Percentiles rank a stretch among this genome's conserved stretches.
Conservation (phyloP, 1,140 invertebrate genomes). For the Branchinecta lynchi region DNA sequence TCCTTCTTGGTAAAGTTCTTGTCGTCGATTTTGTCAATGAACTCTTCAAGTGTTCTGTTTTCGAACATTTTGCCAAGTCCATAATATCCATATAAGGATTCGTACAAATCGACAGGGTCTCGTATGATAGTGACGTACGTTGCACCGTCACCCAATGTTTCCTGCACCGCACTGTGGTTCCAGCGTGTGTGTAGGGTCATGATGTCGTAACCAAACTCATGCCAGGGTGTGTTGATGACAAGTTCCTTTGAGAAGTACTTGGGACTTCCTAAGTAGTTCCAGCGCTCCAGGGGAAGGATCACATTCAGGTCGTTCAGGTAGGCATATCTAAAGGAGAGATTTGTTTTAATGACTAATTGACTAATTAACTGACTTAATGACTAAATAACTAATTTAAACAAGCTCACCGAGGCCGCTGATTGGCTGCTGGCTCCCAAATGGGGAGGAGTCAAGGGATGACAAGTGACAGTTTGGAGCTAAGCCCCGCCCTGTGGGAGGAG, state of each 20-base stretch:
- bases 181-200: conserved; percentile 29
- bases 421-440: no score
- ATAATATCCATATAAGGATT: conserved; percentile 29
- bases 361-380: no score
- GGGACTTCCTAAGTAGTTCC: not conserved
- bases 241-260: not conserved
- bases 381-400: no score
- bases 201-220: conserved; percentile 22
- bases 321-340: not conserved
- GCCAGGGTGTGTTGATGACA: conserved; percentile 13
- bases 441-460: no score
- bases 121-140: conserved; percentile 31
- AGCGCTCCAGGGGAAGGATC: not conserved
- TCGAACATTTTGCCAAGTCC: conserved; percentile 21
- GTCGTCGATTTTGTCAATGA: not conserved
- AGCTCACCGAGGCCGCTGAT: no score
- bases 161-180: conserved; percentile 24
- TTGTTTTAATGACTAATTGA: no score
- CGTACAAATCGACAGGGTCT: conserved; percentile 31
- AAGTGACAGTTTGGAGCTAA: no score
- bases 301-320: not conserved
- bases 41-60: not conserved
- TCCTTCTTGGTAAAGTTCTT: not conserved
- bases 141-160: conserved; percentile 29
- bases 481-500: no score